phyloP scores from a whole-genome alignment of 2,888 invertebrate genomes.

The Epistrophe grossulariae region DNA sequence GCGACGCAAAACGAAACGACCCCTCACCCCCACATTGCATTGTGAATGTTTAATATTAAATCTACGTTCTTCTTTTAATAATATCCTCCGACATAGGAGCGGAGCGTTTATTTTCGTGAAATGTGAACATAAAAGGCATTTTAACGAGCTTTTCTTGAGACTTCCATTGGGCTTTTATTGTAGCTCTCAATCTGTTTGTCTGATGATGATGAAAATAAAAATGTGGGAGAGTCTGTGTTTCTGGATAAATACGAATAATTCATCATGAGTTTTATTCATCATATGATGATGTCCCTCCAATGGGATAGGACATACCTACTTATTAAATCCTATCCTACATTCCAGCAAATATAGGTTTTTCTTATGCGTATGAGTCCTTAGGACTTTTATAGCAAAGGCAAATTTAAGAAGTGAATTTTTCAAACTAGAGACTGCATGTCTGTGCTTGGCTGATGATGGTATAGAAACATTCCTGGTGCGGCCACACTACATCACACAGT shows the following conservation, averaged over 20 bases:
- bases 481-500: slow-evolving; percentile 66
- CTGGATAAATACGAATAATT: not conserved
- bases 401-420: slow-evolving; percentile 54
- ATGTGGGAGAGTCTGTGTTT: not conserved
- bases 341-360: no score
- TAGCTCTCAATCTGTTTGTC: not conserved
- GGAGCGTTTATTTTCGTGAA: not conserved
- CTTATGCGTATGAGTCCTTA: no score
- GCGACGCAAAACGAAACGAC: not conserved
- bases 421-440: slow-evolving; percentile 73
- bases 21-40: not conserved
- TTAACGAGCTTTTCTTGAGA: not conserved
- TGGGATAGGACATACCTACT: not conserved
- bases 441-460: slow-evolving; percentile 50
- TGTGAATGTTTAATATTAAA: slow-evolving; percentile 12
- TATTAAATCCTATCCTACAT: not conserved
- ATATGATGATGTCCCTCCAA: not conserved
- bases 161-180: not conserved
- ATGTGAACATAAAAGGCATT: slow-evolving; percentile 27
- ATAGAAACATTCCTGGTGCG: slow-evolving; percentile 60
- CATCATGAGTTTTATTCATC: not conserved
- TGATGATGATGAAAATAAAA: not conserved
- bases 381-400: not conserved
- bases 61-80: not conserved
- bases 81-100: not conserved